Percentiles rank a stretch among this genome's conserved stretches.
These are phyloP conservation scores for Chalcis sispes DNA, from an alignment of 2,888 invertebrate species.

Conservation along the genomic window DNA sequence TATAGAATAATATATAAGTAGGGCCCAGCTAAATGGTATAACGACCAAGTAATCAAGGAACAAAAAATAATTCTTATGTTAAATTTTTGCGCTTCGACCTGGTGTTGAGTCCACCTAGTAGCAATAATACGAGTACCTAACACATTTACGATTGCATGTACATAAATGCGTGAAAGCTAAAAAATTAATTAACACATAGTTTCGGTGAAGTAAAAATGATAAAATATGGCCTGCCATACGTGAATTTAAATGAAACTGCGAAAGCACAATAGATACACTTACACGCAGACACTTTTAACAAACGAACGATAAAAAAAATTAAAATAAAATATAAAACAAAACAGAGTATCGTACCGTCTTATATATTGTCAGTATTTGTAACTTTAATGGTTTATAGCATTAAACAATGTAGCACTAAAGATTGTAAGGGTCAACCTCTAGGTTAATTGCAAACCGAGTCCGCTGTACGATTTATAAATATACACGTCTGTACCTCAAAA, in stretches of 20 bases:
- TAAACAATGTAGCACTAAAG: conserved; percentile 43
- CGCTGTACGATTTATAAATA: conserved; percentile 49
- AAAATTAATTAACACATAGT: conserved; percentile 19
- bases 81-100: conserved; percentile 38
- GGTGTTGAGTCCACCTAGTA: conserved; percentile 47
- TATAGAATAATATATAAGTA: conserved; percentile 40
- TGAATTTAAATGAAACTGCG: conserved; percentile 4
- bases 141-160: conserved; percentile 44
- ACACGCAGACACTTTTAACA: conserved; percentile 3
- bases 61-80: conserved; percentile 12
- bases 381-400: conserved; percentile 36
- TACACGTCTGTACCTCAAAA: conserved; percentile 48
- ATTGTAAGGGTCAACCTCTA: conserved; percentile 44
- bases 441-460: conserved; percentile 20
- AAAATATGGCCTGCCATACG: conserved; percentile 18
- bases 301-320: background rate
- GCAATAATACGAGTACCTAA: conserved; percentile 56
- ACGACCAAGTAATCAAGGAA: conserved; percentile 51
- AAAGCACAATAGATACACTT: background rate
- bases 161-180: conserved; percentile 31
- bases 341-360: conserved; percentile 40
- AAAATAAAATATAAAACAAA: conserved; percentile 12
- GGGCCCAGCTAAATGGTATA: conserved; percentile 36
- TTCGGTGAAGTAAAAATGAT: conserved; percentile 30
- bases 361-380: conserved; percentile 58